Evolutionary conservation across 2,797 vertebrate species (phyloP), one percentile per base, ranked within the genome.

Genomic region (Harpagifer antarcticus): DNA sequence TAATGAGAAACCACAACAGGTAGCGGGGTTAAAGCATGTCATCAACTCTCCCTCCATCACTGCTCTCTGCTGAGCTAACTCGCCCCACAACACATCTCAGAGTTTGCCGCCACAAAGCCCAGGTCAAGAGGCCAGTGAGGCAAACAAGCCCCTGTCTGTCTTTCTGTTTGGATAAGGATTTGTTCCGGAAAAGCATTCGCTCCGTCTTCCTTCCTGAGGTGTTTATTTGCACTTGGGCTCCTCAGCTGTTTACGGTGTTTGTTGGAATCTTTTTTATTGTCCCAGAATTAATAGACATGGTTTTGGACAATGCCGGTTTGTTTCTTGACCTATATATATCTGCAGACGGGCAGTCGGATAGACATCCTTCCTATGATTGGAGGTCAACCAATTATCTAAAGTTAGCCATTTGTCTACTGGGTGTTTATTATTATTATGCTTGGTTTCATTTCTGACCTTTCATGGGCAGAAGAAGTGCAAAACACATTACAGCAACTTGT

Each of bases 311-410:
- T 68, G 78, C 31, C 27, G 14, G 77, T 84, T 89, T 91, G 83
- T 90, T 84, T 86, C 68, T 79, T 70, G 56, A 79, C 74, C 83
- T 86, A 84, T 86, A 90, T 91, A 91, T 91, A 93, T 83, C 81
- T 81, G 45, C 31, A 63, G 53, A 65, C 74, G 27, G 52, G 56
- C 80, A 84, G 77, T 68, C 45, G 43, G 62, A 86, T 78, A 68
- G 84, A 91, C 91, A 87, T 93, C 86, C 85, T 91, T 89, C 84
- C 89, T 57, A 62, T 83, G 56, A 67, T 40, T 47, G 56, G 20
- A 78, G 66, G 62, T 72, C 43, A 42, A 81, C 76, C 59, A 80
- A 60, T 84, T 67, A 77, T 69, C 40, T 45, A 11, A 78, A 72
- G 65, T 73, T 85, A 83, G 63, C 74, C 42, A 27, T 54, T 71